Percentiles rank a stretch among this genome's conserved stretches.
These are phyloP conservation scores for Dryocosmus kuriphilus DNA, from an alignment of 2,888 invertebrate genomes.

Conservation along the genomic window DNA sequence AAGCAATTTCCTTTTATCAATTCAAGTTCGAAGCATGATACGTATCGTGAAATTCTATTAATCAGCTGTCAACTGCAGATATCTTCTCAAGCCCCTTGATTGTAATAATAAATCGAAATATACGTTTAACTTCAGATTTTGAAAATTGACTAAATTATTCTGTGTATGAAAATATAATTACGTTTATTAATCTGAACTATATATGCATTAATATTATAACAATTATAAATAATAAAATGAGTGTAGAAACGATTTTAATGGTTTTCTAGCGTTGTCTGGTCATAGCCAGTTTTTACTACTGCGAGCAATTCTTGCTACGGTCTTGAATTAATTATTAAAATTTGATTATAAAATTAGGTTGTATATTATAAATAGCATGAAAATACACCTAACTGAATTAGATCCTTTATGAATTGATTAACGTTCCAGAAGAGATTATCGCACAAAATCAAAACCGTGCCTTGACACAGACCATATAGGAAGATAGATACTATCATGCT, in stretches of 20 bases:
- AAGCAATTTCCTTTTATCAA: constrained; percentile 1
- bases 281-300: neutral
- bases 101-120: neutral
- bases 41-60: constrained; percentile 9
- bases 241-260: neutral
- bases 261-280: neutral
- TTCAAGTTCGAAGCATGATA: neutral
- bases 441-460: neutral
- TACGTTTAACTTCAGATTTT: neutral
- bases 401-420: too few species aligned
- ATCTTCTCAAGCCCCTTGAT: neutral
- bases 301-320: neutral
- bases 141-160: neutral
- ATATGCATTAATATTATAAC: neutral
- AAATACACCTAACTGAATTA: too few species aligned
- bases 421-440: neutral
- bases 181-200: neutral
- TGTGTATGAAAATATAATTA: neutral
- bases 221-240: neutral
- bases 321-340: neutral
- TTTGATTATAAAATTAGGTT: neutral
- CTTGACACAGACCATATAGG: neutral
- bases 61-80: constrained; percentile 23
- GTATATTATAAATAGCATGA: too few species aligned
- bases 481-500: neutral